Evolutionary conservation across 1,140 invertebrate genomes (phyloP), one percentile per base, ranked within the genome.

Genomic region (Eciton burchellii): DNA sequence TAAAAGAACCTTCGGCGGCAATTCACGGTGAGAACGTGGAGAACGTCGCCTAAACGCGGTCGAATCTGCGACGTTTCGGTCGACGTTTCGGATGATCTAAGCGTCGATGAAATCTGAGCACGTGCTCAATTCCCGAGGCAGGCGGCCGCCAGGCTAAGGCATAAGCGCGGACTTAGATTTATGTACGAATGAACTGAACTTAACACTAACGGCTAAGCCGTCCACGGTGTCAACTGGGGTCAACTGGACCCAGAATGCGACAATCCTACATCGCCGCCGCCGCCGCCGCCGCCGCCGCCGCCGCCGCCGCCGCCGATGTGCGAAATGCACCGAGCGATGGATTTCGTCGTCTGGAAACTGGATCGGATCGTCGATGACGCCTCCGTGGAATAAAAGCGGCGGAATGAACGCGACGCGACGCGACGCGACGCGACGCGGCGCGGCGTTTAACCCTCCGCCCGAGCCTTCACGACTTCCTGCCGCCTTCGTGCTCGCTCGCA

Each of bases 211-310:
- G 93, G 93, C 92, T 94, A 93, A 94, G 93, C 93, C 93, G 90
- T 92, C 88, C 90, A 85, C 87, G 86, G 85, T 94, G 93, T 94
- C 91, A 94, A 94, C 93, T 84, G 89, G 93, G 93, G 93, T 94
- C 90, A 94, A 94, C 92, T 93, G 90, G 92, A 84, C 90, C 91
- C 92, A 94, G 93, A 94, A 94, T 94, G 93, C 93, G 93, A 92
- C 91, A 93, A 93, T 93, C 92, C 91, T 90, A 90, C 89, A 87
- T 83, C 74, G 24, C 45, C 16, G 49, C 70, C 35, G 52, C 5
- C 19, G 29, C 24, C 8, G 43, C 70, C 65, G 59, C 59, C 41
- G 41, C 77, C 72, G 59, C 35, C 26, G 56, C 43, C 43, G 77
- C 24, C 26, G 73, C 24, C 12, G 63, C 12, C 43, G 74, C 47